A percentile compares a stretch with the other conserved stretches of the same genome.
These are phyloP conservation scores for Cyclophora albipunctata DNA, from an alignment of 2,888 invertebrate genomes.

Conservation along the genomic window DNA sequence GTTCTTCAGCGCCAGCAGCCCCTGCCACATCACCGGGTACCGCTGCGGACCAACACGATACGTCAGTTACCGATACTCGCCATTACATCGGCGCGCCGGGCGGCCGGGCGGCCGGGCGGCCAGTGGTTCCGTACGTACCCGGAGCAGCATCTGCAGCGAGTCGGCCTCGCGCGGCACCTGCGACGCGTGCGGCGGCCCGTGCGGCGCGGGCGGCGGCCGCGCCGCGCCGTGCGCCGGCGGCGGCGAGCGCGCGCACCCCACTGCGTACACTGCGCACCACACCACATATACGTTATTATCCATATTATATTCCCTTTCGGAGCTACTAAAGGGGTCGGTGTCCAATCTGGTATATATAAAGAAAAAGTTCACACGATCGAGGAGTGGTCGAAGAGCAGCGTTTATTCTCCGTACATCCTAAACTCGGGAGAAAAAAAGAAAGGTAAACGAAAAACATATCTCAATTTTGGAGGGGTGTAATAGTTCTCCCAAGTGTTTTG, in stretches of 20 bases:
- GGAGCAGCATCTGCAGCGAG: constrained; percentile 84
- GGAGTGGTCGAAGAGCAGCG: no score
- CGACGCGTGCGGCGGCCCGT: constrained; percentile 81
- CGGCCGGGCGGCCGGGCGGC: not conserved
- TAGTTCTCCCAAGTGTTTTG: no score
- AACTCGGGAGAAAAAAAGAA: no score
- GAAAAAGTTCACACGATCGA: no score
- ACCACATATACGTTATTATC: not conserved
- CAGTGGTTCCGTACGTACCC: constrained; percentile 62
- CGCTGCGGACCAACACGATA: constrained; percentile 73
- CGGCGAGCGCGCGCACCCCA: constrained; percentile 22
- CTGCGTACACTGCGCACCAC: constrained; percentile 25
- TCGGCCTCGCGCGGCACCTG: constrained; percentile 90
- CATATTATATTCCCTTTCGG: not conserved
- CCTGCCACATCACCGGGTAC: constrained; percentile 99
- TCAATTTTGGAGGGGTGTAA: no score
- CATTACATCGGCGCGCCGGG: not conserved
- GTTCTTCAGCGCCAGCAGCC: constrained; percentile 94
- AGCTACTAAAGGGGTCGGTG: no score
- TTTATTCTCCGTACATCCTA: no score
- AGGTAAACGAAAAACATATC: no score
- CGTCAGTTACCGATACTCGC: no score
- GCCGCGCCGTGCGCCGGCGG: constrained; percentile 37
- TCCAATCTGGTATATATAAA: no score
- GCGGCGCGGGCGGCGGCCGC: constrained; percentile 47